Base-by-base conservation (phyloP, 2,888 invertebrate species). In the Lasioglossum morio region DNA sequence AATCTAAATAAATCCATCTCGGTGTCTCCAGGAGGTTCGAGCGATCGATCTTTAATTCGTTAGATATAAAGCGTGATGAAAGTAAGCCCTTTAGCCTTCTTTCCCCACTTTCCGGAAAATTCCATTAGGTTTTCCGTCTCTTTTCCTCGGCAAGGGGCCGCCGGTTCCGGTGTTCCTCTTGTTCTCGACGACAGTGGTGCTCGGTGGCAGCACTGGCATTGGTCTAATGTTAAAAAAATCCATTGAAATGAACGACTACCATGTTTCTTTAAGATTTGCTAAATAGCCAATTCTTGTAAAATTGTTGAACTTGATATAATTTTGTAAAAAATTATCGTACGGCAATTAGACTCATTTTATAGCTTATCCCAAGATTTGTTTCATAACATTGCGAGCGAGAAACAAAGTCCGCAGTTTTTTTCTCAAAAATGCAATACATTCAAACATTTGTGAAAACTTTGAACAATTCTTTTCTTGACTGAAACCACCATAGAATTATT, bases 101-200 rank as follows among this genome's bases (percentile, higher is more conserved):
- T 82, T 77, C 86, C 63, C 84, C 84, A 77, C 81, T 83, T 86
- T 69, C 74, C 83, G 73, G 77, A 84, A 89, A 88, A 89, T 89
- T 88, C 88, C 82, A 88, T 89, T 84, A 85, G 82, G n/a, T 73
- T 48, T 7, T 19, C 60, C 74, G 53, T 79, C 79, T 74, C 78
- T 79, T 60, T 80, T 77, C 43, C 81, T 69, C 77, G 34, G 57
- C 30, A 5, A 27, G 27, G 16, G 30, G 34, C 66, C 19, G 60
- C 10, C 16, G 53, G 43, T 48, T 81, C 57, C 30, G 57, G 60
- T 63, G 27, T 75, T 78, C 79, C 79, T 69, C 75, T 82, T 83
- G 79, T 81, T 85, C 76, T 63, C 30, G 27, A 2, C 72, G n/a
- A 23, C 78, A 74, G 85, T 80, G 78, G 81, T 86, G 86, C 88